Conservation (phyloP, 2,888 invertebrate species). For the Aleiodes testaceus region DNA sequence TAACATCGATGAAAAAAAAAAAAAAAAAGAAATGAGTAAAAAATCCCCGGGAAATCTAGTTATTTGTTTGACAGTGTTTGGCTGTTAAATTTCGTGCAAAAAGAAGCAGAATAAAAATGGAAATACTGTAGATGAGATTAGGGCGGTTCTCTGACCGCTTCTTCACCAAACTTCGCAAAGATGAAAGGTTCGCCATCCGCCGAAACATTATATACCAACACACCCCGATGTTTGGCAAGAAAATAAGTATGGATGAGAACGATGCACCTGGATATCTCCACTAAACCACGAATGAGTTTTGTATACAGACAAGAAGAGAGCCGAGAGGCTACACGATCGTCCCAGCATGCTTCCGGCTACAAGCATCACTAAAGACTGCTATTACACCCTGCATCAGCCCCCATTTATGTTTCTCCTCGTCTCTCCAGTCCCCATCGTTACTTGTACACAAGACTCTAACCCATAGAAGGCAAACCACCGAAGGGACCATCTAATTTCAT, state of each 20-base stretch:
- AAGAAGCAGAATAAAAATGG: not conserved
- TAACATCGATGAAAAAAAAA: no score
- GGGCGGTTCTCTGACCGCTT: constrained; percentile 27
- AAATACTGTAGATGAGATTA: not conserved
- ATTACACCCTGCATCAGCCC: constrained; percentile 56
- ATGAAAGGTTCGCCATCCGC: constrained; percentile 19
- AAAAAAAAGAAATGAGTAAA: no score
- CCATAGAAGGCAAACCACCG: constrained; percentile 52
- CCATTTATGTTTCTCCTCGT: not conserved
- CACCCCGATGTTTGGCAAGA: constrained; percentile 1
- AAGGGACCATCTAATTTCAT: constrained; percentile 65
- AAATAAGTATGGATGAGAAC: constrained; percentile 11
- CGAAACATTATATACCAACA: not conserved
- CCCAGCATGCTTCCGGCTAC: constrained; percentile 44
- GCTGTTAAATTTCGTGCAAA: not conserved
- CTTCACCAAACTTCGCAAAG: constrained; percentile 18
- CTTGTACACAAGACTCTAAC: not conserved
- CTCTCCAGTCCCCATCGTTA: not conserved
- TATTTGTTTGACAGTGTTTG: constrained; percentile 2
- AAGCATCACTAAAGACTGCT: constrained; percentile 54
- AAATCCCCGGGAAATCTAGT: not conserved
- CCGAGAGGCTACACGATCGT: constrained; percentile 46
- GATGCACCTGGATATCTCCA: not conserved
- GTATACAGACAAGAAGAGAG: no score
- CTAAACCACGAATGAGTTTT: no score